These are phyloP conservation scores for Chloroceryle aenea DNA, from an alignment of 2,113 vertebrate species.

Conservation along the genomic window DNA sequence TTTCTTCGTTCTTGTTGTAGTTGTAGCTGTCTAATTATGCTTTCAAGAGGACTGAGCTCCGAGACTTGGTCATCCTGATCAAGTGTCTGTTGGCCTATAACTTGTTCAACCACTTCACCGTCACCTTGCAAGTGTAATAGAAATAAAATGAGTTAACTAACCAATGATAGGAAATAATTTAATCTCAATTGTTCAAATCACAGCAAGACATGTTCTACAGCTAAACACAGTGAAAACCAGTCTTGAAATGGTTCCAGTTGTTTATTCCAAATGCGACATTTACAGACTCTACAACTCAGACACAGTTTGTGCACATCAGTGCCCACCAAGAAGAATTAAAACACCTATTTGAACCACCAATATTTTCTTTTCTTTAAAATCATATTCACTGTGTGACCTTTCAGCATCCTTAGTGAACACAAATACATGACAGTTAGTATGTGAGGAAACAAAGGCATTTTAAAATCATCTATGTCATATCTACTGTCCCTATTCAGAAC, in stretches of 20 bases:
- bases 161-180: neutral
- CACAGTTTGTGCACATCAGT: neutral
- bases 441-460: neutral
- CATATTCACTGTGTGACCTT: neutral
- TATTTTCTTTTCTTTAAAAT: neutral
- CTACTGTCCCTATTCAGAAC: neutral
- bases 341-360: rapidly evolving
- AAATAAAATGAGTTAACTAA: neutral
- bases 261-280: neutral
- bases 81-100: slow-evolving; percentile 91
- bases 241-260: neutral
- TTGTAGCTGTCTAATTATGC: slow-evolving; percentile 89
- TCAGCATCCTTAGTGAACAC: neutral
- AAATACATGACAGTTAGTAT: rapidly evolving
- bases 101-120: slow-evolving; percentile 96
- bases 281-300: neutral
- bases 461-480: neutral
- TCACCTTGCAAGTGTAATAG: slow-evolving; percentile 81
- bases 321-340: neutral
- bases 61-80: slow-evolving; percentile 83
- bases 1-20: slow-evolving; percentile 83
- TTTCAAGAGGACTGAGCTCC: slow-evolving; percentile 85
- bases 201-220: neutral
- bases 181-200: neutral
- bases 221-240: neutral